Base-by-base conservation (phyloP, 2,888 invertebrate species). In the Oxytorus armatus region DNA sequence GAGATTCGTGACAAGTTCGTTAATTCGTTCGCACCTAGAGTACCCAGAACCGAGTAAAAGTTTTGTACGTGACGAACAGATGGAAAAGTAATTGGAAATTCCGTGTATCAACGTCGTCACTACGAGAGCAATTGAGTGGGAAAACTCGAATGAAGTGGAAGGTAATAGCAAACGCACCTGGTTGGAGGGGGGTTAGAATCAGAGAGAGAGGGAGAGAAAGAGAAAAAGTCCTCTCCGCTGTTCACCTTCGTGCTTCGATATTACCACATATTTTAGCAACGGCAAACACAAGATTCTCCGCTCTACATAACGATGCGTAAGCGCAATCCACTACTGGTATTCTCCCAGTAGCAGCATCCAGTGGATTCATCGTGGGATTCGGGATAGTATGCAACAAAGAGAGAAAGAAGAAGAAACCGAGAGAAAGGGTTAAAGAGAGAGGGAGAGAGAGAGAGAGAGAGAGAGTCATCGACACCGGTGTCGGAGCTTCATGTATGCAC, bases 91-190 rank as follows among this genome's bases (percentile, higher is more conserved):
- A 25, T 57, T 3, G 29, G 36, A 4, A 36, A 57, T 57, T 39
- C 39, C 59, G 39, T 39, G 59, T 59, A 42, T 61, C 42, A 14
- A 8, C 0, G n/a, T 1, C 5, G n/a, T 16, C 14, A 8, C 8
- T 14, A 3, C 36, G 1, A 14, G 16, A 23, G 29, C 59, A 55
- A 65, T 57, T 65, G 74, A 65, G 65, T 53, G 33, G 69, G 78
- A 77, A 82, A 81, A 72, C 75, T 81, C 73, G 81, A 81, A 70
- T 73, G 77, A 77, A 77, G 77, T 70, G 73, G 63, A 78, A 75
- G 77, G 66, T 51, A 16, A 25, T 25, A 23, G 21, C 44, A 61
- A 55, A 51, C 23, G 18, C 53, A 21, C 47, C n/a, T 14, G n/a
- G n/a, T n/a, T 2, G 57, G 14, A 25, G 14, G n/a, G 18, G 55